A percentile compares a stretch with the other conserved stretches of the same genome.
These are phyloP conservation scores for Dicyrtoma fusca DNA, from an alignment of 2,888 invertebrate genomes.

Conservation along the genomic window DNA sequence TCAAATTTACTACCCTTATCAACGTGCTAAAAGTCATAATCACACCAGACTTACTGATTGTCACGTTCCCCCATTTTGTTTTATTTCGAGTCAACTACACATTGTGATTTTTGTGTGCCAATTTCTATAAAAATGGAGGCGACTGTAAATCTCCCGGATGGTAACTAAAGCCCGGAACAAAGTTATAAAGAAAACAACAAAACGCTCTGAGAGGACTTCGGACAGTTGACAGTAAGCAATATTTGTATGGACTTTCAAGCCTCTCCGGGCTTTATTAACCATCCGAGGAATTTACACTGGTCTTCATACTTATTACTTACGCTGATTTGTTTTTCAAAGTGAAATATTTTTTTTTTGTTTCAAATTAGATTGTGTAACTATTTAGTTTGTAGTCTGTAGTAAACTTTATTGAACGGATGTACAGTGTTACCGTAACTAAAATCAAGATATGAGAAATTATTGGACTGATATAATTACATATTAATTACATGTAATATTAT, in stretches of 20 bases:
- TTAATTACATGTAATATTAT: not conserved
- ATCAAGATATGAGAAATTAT: conserved; percentile 23
- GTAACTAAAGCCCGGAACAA: no score
- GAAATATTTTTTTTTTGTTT: conserved; percentile 7
- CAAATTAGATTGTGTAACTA: not conserved
- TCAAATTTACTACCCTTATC: not conserved
- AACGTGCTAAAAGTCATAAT: not conserved
- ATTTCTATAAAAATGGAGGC: conserved; percentile 23
- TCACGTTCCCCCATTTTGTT: not conserved
- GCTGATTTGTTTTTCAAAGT: conserved; percentile 6
- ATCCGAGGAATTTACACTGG: no score
- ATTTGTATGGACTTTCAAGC: no score
- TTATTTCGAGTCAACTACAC: conserved; percentile 10
- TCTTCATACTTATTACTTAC: no score
- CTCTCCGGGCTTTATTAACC: no score
- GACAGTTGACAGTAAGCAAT: no score
- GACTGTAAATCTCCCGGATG: no score
- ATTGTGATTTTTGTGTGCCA: conserved; percentile 33
- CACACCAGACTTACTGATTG: not conserved
- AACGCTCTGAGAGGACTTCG: no score
- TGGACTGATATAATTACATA: conserved; percentile 22
- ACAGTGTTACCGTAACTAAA: conserved; percentile 19
- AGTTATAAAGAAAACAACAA: no score
- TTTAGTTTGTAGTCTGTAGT: not conserved
- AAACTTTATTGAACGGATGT: conserved; percentile 1